Base-by-base conservation (phyloP, 2,113 vertebrate species). In the Cololabis saira region DNA sequence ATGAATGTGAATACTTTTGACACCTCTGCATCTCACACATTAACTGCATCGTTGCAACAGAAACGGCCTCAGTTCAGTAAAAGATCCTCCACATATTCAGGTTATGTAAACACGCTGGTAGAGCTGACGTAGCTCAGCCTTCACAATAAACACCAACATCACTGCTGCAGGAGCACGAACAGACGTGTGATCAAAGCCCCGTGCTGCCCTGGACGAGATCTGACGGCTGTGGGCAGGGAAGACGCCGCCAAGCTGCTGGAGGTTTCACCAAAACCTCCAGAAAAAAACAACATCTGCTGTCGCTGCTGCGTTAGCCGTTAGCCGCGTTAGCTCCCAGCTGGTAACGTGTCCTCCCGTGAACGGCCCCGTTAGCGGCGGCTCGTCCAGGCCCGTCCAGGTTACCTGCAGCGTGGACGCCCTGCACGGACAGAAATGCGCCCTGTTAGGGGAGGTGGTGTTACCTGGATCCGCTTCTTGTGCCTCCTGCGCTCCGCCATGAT, bases 401-500 rank as follows among this genome's bases (percentile, higher is more conserved):
- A 27, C 24, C 24, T 27, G 24, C 24, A 27, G 3, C 2, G 24
- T 27, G 24, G 24, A 27, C 24, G 5, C 24, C 24, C 24, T n/a
- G 24, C 24, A 5, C 24, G 24, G 5, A 5, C 24, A 27, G 24
- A 27, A 2, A 27, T 5, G 24, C 5, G 5, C 2, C 24, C 24
- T 5, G 24, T 3, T 27, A 5, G 24, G 24, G 3, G 24, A 27
- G 5, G 24, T 2, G 3, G 5, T 27, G 24, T 27, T 27, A 27
- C 24, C 24, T 27, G 24, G 76, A 96, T 93, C 90, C 96, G 95
- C 86, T 98, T 98, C 94, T 97, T 98, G 80, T 97, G 96, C 87
- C 93, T 93, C 93, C 95, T 96, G 92, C 97, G 96, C 83, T 98
- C 96, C 95, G 96, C 97, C 97, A 98, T 97, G 94, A 96, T 96